Evolutionary conservation across 2,113 vertebrate species (phyloP), one percentile per base, ranked within the genome.

Genomic region (Campylomormyrus tamandua): DNA sequence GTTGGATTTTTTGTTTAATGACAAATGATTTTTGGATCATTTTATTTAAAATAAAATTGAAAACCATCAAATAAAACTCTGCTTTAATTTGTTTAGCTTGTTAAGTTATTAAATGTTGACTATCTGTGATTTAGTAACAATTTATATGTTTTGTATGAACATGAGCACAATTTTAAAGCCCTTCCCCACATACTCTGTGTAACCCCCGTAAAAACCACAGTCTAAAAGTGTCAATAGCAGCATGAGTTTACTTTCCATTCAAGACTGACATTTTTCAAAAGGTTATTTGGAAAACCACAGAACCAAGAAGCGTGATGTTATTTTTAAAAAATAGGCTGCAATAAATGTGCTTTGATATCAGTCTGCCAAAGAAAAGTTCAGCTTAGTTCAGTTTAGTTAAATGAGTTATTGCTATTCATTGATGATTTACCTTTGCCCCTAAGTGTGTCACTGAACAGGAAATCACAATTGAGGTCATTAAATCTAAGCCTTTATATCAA

Each of bases 181-280:
- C 21, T 52, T 50, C n/a, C n/a, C n/a, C 83, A 50, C 50, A 87
- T 35, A 56, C n/a, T 53, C 50, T 45, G 21, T 48, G 42, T 46
- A 87, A n/a, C 39, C 89, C 45, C 24, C 52, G 19, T 52, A 83
- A 39, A 66, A 84, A 50, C 17, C 50, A 52, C 77, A 83, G 89
- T 48, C 39, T 83, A 89, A 53, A 45, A 27, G 21, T 27, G n/a
- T 39, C 77, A 84, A 50, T 11, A 27, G 50, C 35, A 89, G 21
- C 62, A 31, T 77, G n/a, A 70, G 42, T 56, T 85, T 11, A 56
- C 49, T 86, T 90, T 80, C 24, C 66, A 87, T 91, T 88, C 56
- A 85, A 35, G 56, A 21, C 56, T 70, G 89, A 87, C 83, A 87
- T 90, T 90, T 90, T 83, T 66, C 46, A 50, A 87, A 90, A 90